phyloP scores from a whole-genome alignment of 2,113 vertebrate species.

The Sylvilagus bachmani region DNA sequence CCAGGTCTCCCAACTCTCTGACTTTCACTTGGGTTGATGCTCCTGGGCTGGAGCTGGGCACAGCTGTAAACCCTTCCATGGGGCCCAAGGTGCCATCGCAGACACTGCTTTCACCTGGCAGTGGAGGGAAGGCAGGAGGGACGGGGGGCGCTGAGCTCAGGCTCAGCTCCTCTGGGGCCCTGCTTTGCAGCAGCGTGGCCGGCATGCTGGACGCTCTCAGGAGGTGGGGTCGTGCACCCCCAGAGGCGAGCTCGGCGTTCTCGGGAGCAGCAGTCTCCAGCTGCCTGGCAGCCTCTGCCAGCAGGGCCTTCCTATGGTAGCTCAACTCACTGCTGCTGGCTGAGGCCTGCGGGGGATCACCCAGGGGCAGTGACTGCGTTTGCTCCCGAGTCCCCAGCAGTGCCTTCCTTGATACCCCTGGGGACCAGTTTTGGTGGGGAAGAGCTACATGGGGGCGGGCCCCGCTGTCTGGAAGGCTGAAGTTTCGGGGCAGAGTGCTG shows the following conservation, averaged over 20 bases:
- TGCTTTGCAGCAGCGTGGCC: constrained; percentile 90
- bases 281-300: constrained; percentile 82
- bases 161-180: constrained; percentile 83
- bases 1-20: constrained; percentile 84
- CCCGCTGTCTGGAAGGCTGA: constrained; percentile 94
- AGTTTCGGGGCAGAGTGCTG: constrained; percentile 97
- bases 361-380: constrained; percentile 81
- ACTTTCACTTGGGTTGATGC: constrained; percentile 37
- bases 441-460: constrained; percentile 74
- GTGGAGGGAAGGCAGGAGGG: constrained; percentile 70
- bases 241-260: constrained; percentile 77
- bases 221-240: constrained; percentile 92
- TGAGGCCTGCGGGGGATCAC: constrained; percentile 70
- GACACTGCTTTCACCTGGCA: accelerated
- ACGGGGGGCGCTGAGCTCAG: not conserved
- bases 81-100: constrained; percentile 84
- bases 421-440: constrained; percentile 91
- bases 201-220: constrained; percentile 97
- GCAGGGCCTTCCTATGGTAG: constrained; percentile 85
- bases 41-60: not conserved
- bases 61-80: constrained; percentile 75
- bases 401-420: constrained; percentile 88
- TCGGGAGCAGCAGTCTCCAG: constrained; percentile 76
- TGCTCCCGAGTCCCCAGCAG: constrained; percentile 91
- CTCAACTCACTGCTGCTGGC: constrained; percentile 79